Base-by-base conservation (phyloP, 2,113 vertebrate species). In the Seriola dumerili region DNA sequence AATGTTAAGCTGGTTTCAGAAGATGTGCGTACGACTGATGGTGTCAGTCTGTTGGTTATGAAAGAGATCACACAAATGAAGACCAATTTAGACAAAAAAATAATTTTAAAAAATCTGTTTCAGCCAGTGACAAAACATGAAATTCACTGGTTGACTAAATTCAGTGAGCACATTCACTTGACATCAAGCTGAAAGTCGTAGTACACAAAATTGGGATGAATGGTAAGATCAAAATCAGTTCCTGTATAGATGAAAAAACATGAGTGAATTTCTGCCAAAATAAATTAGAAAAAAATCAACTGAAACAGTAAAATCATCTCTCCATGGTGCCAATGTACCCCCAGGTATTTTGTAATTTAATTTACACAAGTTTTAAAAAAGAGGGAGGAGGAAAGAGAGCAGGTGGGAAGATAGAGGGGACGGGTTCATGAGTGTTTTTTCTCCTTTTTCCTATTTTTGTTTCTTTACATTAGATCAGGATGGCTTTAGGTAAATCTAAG, bases 401-500 rank as follows among this genome's bases (percentile, higher is more conserved):
- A 81, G 74, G 55, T 29, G 72, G 83, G 71, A 65, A 75, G 87
- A 81, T 62, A 68, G 54, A 81, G 68, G 86, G 88, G 79, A 69
- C 21, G 17, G 89, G 90, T 46, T 88, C 72, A 89, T 92, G 91
- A 86, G 87, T 81, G 77, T 88, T 91, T 93, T 91, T 91, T 94
- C 81, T 88, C 89, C 81, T 88, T 93, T 91, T 88, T 92, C 86
- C 91, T 94, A 89, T 89, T 93, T 92, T 93, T 92, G 80, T 84
- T 94, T 93, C 92, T 91, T 94, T 94, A 95, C 94, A 95, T 96
- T 95, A 94, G 94, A 95, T 95, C 93, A 84, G 93, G 93, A 95
- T 95, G 95, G 95, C 95, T 95, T 96, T 91, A 94, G 93, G 94
- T 93, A 92, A 94, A 93, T 95, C 94, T 95, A 96, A 94, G 93